A percentile compares a stretch with the other conserved stretches of the same genome.
Evolutionary conservation across 2,113 vertebrate species (phyloP).

Genomic region (Ploceus nigricollis): DNA sequence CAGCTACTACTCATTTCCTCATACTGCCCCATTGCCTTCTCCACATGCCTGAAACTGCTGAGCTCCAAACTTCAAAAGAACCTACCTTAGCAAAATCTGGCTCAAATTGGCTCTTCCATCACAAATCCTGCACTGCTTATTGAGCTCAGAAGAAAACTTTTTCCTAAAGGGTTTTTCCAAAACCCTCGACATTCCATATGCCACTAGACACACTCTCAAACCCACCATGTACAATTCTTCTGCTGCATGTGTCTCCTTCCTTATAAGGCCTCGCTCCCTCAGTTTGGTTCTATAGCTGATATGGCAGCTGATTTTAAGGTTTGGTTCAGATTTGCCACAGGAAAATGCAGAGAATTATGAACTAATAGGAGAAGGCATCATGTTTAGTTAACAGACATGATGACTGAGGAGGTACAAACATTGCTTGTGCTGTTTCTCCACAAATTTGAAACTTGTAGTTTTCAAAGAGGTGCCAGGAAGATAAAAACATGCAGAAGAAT

Average conservation of each 20-base stretch:
- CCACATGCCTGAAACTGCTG: neutral
- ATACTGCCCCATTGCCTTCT: neutral
- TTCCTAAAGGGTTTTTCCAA: neutral
- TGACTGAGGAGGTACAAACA: neutral
- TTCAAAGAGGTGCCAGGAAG: neutral
- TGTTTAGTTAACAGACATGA: neutral
- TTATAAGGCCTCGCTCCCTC: rapidly evolving
- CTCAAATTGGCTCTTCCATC: neutral
- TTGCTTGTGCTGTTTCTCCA: neutral
- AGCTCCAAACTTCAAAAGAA: neutral
- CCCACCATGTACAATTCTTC: neutral
- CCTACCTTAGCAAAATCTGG: neutral
- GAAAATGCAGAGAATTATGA: neutral
- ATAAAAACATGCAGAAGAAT: neutral
- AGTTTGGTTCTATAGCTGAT: neutral
- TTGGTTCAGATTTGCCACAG: neutral
- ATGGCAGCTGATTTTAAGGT: neutral
- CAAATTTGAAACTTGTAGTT: neutral
- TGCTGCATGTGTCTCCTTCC: neutral
- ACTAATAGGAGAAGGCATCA: neutral
- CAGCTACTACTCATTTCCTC: neutral
- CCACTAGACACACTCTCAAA: neutral
- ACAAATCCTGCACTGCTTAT: neutral
- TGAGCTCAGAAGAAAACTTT: neutral
- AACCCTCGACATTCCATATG: neutral